These are phyloP conservation scores for Pardalotus punctatus DNA, from an alignment of 2,113 vertebrate genomes.

Conservation along the genomic window DNA sequence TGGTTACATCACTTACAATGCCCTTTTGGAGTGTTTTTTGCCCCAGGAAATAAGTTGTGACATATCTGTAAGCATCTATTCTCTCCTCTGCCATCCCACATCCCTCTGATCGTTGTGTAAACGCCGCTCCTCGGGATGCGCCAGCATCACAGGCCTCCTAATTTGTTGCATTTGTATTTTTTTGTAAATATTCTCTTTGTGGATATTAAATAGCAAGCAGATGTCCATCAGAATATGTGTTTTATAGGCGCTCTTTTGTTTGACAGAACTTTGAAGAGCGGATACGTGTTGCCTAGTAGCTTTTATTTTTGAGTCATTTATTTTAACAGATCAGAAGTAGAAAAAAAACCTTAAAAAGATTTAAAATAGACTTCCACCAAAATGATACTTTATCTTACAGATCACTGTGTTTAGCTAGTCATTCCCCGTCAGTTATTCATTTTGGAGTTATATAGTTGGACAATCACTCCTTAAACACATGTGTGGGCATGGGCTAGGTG, in stretches of 20 bases:
- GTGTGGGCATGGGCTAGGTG: rapidly evolving
- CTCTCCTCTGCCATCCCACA: not conserved
- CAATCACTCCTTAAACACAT: rapidly evolving
- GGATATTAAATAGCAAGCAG: conserved; percentile 55
- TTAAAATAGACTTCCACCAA: not conserved
- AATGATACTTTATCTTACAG: not conserved
- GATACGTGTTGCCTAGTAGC: not conserved
- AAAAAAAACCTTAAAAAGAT: too few relatives aligned
- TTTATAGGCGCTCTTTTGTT: not conserved
- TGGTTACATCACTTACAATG: not conserved
- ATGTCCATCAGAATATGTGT: conserved; percentile 22
- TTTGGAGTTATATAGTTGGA: not conserved
- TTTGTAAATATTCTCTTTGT: conserved; percentile 21
- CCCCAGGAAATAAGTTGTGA: conserved; percentile 6
- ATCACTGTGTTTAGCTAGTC: not conserved
- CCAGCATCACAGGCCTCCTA: not conserved
- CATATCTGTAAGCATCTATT: not conserved
- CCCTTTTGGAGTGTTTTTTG: not conserved
- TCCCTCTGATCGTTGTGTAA: conserved; percentile 9
- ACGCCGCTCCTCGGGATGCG: not conserved
- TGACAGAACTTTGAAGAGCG: conserved; percentile 21
- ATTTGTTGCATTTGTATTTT: conserved; percentile 33
- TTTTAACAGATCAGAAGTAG: not conserved
- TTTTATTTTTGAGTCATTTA: not conserved
- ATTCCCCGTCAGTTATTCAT: not conserved